Base-by-base conservation (phyloP, 2,888 invertebrate species). In the Drosophila peninsularis region DNA sequence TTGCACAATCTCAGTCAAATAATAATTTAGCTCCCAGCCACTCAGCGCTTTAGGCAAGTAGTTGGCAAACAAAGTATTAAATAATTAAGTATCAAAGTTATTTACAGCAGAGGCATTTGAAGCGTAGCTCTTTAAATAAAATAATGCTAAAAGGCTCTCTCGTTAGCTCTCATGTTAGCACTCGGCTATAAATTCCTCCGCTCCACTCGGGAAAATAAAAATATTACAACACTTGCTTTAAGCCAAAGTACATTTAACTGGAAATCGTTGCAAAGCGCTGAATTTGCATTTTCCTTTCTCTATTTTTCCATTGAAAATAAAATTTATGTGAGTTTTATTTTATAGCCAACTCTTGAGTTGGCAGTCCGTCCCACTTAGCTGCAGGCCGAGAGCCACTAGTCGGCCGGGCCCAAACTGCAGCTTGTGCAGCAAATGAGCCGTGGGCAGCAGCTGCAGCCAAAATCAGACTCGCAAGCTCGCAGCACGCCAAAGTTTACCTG, bases 241-340 rank as follows among this genome's bases (percentile, higher is more conserved):
- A 52, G 61, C 19, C 11, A 17, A 45, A 61, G 50, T 52, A 50
- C 21, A 70, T 60, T 49, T 44, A 60, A 67, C 72, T 71, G 71
- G 60, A 80, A 78, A 82, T 71, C 78, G 78, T 52, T 56, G 73
- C 62, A 49, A 45, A 45, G 49, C 55, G 49, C 57, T 62, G 78
- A 65, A 68, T 60, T 63, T 55, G 55, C 69, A 61, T 63, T 74
- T 32, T 19, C 17, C 30, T 19, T 32, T 32, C 6, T 68, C 10
- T 50, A 30, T 37, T 36, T 52, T 54, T 36, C 55, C 47, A 70
- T 62, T 55, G 61, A 47, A 71, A 41, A 49, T 42, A 37, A 67
- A 75, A 88, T 86, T 78, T 75, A 88, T 80, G 70, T 64, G 71
- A 74, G 24, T 27, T 52, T 64, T 88, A 85, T 85, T 80, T 71